Evolutionary conservation across 2,888 invertebrate species (phyloP).

Genomic region (Drosophila basisetae): DNA sequence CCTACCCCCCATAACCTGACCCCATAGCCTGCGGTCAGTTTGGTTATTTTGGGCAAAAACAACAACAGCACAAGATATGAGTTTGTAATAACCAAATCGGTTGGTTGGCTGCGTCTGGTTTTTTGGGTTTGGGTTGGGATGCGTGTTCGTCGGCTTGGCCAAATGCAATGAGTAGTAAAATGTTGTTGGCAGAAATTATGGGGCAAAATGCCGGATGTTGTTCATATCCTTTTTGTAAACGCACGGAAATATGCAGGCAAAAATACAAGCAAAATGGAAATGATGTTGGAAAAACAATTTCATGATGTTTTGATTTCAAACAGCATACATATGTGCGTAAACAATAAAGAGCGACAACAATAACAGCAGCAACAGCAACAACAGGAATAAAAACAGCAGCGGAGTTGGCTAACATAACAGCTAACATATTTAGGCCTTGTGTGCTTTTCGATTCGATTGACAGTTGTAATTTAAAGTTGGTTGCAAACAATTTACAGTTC

Average conservation of each 20-base stretch:
- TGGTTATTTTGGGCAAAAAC: slow-evolving; percentile 46
- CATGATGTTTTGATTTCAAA: slow-evolving; percentile 77
- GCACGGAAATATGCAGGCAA: slow-evolving; percentile 77
- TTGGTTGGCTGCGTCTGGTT: slow-evolving; percentile 29
- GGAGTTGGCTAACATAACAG: slow-evolving; percentile 12
- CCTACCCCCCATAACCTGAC: neutral
- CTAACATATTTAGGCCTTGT: slow-evolving; percentile 35
- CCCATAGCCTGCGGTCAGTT: slow-evolving; percentile 70
- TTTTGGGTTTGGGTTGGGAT: neutral
- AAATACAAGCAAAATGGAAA: slow-evolving; percentile 47
- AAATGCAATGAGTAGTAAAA: slow-evolving; percentile 81
- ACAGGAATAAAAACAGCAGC: neutral
- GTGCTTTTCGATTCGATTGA: slow-evolving; percentile 64
- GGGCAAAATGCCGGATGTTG: slow-evolving; percentile 79
- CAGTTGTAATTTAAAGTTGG: slow-evolving; percentile 67
- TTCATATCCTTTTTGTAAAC: slow-evolving; percentile 83
- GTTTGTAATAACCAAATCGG: slow-evolving; percentile 80
- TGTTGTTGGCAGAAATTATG: slow-evolving; percentile 77
- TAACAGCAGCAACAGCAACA: neutral
- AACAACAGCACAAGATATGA: slow-evolving; percentile 69
- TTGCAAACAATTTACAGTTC: slow-evolving; percentile 62
- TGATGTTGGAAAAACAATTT: slow-evolving; percentile 81
- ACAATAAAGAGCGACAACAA: slow-evolving; percentile 28
- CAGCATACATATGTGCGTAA: slow-evolving; percentile 76
- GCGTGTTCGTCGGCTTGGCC: slow-evolving; percentile 54